Evolutionary conservation across 2,113 vertebrate species (phyloP), one percentile per base, ranked within the genome.

Genomic region (Oreocharis arfaki): DNA sequence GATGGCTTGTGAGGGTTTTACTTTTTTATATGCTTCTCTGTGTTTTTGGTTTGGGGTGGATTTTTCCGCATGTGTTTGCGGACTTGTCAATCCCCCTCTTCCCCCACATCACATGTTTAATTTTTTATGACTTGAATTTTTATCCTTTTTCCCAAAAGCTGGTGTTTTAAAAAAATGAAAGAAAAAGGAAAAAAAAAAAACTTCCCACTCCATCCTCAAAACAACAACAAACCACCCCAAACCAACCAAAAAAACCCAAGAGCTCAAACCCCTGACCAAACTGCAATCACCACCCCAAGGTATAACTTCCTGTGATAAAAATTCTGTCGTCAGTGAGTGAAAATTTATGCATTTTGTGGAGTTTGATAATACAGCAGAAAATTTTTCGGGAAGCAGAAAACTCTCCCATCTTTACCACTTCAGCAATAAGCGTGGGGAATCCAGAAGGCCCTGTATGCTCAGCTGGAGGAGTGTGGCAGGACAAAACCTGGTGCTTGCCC

Each of bases 1-100:
- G 89, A 96, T 96, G 96, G 86, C 77, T 92, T 97, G 77, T 95
- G 97, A 68, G 87, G 93, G 91, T 61, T 97, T 94, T 91, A 55
- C 70, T 93, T 96, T 91, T 93, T 89, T 76, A 41, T 65, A 42
- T 69, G 26, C 37, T 71, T 89, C 75, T 83, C 76, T 27, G 33
- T 86, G 86, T 22, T 89, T 96, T 95, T 84, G 39, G 59, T 93
- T 95, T 92, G 76, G 71, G 60, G 47, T 78, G 44, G 64, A 63
- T 95, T 92, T 86, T 92, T 83, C 67, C 26, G 42, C 68, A 37
- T 63, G 17, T 97, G 91, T 97, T 97, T 97, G 81, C 4, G 63
- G 92, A 87, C 87, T 95, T 97, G 80, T 96, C 96, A 91, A 90
- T 71, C 69, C 82, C 41, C 7, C 16, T 61, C 49, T 81, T 88